Base-by-base conservation (phyloP, 2,797 vertebrate species). In the Lepus oiostolus region DNA sequence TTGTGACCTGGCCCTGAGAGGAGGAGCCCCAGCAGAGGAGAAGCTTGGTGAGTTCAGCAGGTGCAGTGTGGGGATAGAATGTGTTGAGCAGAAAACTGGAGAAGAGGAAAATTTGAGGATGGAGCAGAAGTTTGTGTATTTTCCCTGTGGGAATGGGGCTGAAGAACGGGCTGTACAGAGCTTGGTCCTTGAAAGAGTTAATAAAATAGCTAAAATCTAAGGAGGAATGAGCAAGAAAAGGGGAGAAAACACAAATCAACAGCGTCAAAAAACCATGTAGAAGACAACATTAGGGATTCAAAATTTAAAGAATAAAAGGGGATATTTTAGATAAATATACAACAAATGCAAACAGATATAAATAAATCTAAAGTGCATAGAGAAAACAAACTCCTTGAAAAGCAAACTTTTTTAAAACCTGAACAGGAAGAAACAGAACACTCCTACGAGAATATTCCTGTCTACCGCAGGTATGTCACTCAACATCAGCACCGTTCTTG, bases 61-160 rank as follows among this genome's bases (percentile, higher is more conserved):
- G 35, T 35, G 60, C 22, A 26, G n/a, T 47, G 1, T 19, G n/a
- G 32, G 13, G 24, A 47, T 75, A 7, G 30, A 63, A 58, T 26
- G 38, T 5, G 5, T 7, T 12, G 8, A 72, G 42, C 14, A 47
- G 22, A 21, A 4, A 3, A 14, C 2, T 38, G 38, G 21, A 42
- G n/a, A 4, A 10, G 16, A 63, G n/a, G 35, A 2, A 6, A 30
- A 0, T 2, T 70, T 65, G 14, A 21, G 10, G 7, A 3, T 6
- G 3, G 21, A 13, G 38, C 72, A 77, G 38, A 77, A n/a, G n/a
- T 0, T 81, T 8, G 0, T 10, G 10, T 8, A 17, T 3, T 54
- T 68, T 35, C 42, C 71, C 17, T 65, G 17, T 26, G 24, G 77
- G 22, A 32, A 30, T 32, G 3, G 50, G 9, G 6, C 6, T 60